Evolutionary conservation across 2,797 vertebrate genomes (phyloP).

Genomic region (Harpagifer antarcticus): DNA sequence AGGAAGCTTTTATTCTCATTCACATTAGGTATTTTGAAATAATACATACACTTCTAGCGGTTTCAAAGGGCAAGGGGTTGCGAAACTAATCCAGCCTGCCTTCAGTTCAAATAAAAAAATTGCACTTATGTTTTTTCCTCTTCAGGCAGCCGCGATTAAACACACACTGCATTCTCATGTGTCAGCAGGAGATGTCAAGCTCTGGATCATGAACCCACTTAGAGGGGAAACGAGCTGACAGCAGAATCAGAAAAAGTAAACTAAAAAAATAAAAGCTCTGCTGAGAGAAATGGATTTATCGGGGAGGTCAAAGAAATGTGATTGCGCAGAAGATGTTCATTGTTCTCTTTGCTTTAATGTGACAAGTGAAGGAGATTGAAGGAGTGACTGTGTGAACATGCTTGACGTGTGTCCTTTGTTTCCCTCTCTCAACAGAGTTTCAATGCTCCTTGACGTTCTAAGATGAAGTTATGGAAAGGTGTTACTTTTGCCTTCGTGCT

Average conservation of each 20-base stretch:
- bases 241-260: conserved; percentile 63
- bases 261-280: conserved; percentile 43
- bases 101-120: conserved; percentile 46
- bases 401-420: conserved; percentile 34
- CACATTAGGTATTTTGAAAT: conserved; percentile 21
- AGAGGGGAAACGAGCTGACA: conserved; percentile 62
- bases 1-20: conserved; percentile 23
- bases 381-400: conserved; percentile 47
- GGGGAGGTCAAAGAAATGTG: conserved; percentile 39
- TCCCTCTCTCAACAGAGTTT: conserved; percentile 85
- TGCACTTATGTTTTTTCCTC: conserved; percentile 11
- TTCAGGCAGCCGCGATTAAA: conserved; percentile 52
- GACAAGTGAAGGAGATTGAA: conserved; percentile 24
- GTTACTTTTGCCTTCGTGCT: conserved; percentile 93
- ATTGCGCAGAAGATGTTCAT: conserved; percentile 4
- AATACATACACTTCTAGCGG: conserved; percentile 12
- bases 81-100: conserved; percentile 25
- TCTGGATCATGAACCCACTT: conserved; percentile 61
- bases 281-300: conserved; percentile 41
- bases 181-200: conserved; percentile 65
- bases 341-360: conserved; percentile 39
- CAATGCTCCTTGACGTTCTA: conserved; percentile 93
- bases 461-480: conserved; percentile 99
- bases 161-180: conserved; percentile 68
- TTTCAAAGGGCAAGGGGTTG: conserved; percentile 13